These are phyloP conservation scores for Chymomyza procnemis DNA, from an alignment of 2,888 invertebrate genomes.

Conservation along the genomic window DNA sequence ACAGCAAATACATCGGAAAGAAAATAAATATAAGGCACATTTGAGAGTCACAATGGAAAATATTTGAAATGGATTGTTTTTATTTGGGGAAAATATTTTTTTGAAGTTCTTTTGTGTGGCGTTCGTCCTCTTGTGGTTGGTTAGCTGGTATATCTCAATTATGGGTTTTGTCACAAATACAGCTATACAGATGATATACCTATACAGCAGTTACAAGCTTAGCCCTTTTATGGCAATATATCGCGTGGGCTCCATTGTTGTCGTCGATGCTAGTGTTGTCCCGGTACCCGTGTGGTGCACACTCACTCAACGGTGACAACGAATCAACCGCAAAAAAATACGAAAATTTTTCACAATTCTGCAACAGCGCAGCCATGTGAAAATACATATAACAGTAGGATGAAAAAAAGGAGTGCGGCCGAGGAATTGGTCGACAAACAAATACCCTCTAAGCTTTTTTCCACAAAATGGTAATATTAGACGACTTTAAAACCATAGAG, in stretches of 20 bases:
- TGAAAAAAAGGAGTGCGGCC: background rate
- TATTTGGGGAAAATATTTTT: background rate
- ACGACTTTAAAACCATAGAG: no score
- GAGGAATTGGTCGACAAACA: background rate
- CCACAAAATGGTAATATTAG: no score
- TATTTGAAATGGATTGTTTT: slow-evolving; percentile 1
- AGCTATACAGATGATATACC: background rate
- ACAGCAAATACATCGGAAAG: background rate
- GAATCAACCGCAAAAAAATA: slow-evolving; percentile 51
- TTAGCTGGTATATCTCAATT: slow-evolving; percentile 20
- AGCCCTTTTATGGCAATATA: slow-evolving; percentile 16
- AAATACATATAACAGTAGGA: slow-evolving; percentile 21
- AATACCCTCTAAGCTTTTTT: background rate
- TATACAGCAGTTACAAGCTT: slow-evolving; percentile 14
- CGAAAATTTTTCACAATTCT: slow-evolving; percentile 25
- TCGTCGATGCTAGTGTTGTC: background rate
- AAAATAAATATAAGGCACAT: background rate
- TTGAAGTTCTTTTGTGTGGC: background rate
- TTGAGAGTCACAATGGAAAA: background rate
- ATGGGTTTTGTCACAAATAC: slow-evolving; percentile 6
- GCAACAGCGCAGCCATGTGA: slow-evolving; percentile 5
- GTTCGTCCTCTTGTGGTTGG: slow-evolving; percentile 2
- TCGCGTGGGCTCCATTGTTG: background rate
- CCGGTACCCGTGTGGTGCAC: background rate
- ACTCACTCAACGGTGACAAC: slow-evolving; percentile 42